These are phyloP conservation scores for Dasypolia templi DNA, from an alignment of 2,888 invertebrate species.

Conservation along the genomic window DNA sequence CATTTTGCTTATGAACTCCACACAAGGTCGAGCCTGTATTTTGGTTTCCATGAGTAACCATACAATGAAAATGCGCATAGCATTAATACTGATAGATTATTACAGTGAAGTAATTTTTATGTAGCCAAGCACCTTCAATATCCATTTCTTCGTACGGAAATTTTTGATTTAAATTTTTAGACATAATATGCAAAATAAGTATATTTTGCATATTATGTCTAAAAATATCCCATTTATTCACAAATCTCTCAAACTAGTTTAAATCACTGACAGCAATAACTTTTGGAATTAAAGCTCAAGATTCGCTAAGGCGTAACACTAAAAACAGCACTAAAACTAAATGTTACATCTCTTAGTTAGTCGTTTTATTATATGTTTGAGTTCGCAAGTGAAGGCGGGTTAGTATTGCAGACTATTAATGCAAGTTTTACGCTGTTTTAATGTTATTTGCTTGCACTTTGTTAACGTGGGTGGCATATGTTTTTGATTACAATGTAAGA, in stretches of 20 bases:
- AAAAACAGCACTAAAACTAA: constrained; percentile 42
- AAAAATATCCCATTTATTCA: neutral
- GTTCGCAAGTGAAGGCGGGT: constrained; percentile 23
- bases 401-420: constrained; percentile 33
- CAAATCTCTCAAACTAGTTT: constrained; percentile 6
- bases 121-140: neutral
- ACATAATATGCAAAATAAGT: no score
- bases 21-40: no score
- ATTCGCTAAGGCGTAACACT: constrained; percentile 20
- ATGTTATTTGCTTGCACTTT: constrained; percentile 15
- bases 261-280: constrained; percentile 14
- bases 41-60: no score
- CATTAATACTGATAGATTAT: no score
- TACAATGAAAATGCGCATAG: no score
- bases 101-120: no score
- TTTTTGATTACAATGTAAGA: constrained; percentile 14
- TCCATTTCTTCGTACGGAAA: neutral
- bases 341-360: constrained; percentile 48
- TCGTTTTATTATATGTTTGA: constrained; percentile 44
- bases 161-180: neutral
- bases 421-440: constrained; percentile 21
- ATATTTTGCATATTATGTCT: no score
- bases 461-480: constrained; percentile 14
- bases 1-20: no score
- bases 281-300: constrained; percentile 39